A percentile compares a stretch with the other conserved stretches of the same genome.
Evolutionary conservation across 2,888 invertebrate species (phyloP).

Genomic region (Melanargia galathea): DNA sequence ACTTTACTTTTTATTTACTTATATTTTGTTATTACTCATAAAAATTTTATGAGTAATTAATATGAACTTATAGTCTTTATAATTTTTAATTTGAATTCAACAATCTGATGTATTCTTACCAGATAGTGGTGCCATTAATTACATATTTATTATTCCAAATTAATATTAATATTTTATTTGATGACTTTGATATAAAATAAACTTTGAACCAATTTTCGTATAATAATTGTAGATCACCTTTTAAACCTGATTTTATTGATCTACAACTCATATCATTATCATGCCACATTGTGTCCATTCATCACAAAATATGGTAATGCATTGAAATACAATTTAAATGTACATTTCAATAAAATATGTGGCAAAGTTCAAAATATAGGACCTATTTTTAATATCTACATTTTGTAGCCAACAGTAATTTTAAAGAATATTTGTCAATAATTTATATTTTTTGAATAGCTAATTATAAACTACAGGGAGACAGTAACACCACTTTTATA

Average conservation of each 20-base stretch:
- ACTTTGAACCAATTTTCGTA: conserved; percentile 8
- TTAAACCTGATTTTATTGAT: conserved; percentile 12
- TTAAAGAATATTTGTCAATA: too few relatives aligned
- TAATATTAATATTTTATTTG: conserved; percentile 9
- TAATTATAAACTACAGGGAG: too few relatives aligned
- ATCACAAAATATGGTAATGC: background rate
- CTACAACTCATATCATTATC: background rate
- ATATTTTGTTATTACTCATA: too few relatives aligned
- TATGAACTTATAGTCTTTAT: background rate
- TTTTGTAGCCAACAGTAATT: too few relatives aligned
- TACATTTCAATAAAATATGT: background rate
- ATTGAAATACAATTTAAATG: background rate
- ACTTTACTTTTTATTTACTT: too few relatives aligned
- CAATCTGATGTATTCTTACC: background rate
- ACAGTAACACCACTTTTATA: too few relatives aligned
- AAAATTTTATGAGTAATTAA: too few relatives aligned
- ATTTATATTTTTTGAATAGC: too few relatives aligned
- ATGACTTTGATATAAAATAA: background rate
- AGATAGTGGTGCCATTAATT: conserved; percentile 16
- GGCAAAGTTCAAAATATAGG: background rate
- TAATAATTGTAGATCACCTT: conserved; percentile 2
- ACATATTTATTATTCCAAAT: conserved; percentile 11
- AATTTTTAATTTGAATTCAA: background rate
- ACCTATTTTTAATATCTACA: too few relatives aligned
- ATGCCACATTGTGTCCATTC: background rate